phyloP scores from a whole-genome alignment of 2,113 vertebrate genomes.

The Puffinus mauretanicus region DNA sequence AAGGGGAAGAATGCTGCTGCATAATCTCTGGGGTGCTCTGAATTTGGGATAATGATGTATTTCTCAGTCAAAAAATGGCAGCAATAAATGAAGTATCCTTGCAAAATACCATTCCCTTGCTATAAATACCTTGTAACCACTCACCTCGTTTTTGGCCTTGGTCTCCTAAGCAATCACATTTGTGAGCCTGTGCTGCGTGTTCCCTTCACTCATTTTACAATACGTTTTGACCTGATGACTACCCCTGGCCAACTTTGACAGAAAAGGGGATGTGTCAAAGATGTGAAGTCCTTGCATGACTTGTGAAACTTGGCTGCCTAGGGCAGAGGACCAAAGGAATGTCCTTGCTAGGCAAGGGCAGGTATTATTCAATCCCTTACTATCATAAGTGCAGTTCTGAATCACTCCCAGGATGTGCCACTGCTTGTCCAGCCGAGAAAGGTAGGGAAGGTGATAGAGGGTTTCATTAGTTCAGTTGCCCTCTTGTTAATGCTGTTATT shows the following conservation, averaged over 20 bases:
- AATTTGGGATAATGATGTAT: neutral
- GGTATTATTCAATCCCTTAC: neutral
- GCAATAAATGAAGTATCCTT: neutral
- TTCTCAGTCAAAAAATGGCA: neutral
- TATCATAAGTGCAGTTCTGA: neutral
- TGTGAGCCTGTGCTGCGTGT: neutral
- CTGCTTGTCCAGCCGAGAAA: neutral
- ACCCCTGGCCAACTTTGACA: neutral
- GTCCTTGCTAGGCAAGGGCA: neutral
- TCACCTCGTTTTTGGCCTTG: neutral
- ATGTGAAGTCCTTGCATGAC: neutral
- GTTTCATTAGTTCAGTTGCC: neutral
- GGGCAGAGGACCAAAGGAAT: neutral
- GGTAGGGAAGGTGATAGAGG: neutral
- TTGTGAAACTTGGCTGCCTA: neutral
- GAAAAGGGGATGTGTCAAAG: neutral
- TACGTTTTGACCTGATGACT: neutral
- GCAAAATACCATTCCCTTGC: neutral
- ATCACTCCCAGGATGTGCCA: neutral
- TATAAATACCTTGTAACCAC: neutral
- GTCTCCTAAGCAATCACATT: neutral
- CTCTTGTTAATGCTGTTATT: neutral
- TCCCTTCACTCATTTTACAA: neutral
- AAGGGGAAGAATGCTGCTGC: neutral
- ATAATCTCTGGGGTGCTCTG: neutral